Percentiles rank a stretch among this genome's conserved stretches.
Conservation (phyloP, 1,140 invertebrate species). For the Steinernema khuongi region DNA sequence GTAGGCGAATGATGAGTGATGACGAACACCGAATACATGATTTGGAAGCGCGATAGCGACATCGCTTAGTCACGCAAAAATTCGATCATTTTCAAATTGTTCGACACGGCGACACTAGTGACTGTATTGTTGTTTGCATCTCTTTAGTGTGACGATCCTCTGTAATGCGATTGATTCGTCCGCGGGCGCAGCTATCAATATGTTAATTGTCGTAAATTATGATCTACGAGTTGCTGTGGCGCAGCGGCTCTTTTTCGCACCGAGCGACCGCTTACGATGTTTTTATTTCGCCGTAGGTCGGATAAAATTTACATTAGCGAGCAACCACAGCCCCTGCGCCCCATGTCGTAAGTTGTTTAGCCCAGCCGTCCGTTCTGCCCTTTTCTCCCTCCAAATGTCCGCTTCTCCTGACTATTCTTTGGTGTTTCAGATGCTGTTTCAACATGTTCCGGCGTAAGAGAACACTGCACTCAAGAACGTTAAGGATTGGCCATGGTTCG, state of each 20-base stretch:
- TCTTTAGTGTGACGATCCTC: neutral
- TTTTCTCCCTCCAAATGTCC: constrained; percentile 17
- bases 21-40: constrained; percentile 1
- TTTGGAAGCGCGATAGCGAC: too few species aligned
- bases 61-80: neutral
- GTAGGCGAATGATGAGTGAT: neutral
- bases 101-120: neutral
- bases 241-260: neutral
- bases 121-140: neutral
- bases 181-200: neutral
- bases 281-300: neutral
- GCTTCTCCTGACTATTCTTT: constrained; percentile 13
- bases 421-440: constrained; percentile 46
- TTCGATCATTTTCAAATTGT: neutral
- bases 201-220: constrained; percentile 7
- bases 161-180: constrained; percentile 1
- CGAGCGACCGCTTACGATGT: neutral
- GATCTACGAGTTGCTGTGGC: neutral
- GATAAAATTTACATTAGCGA: constrained; percentile 14
- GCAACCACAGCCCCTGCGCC: neutral
- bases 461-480: constrained; percentile 60
- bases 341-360: neutral
- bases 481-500: constrained; percentile 62
- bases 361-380: constrained; percentile 15
- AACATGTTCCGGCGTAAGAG: constrained; percentile 39